Percentiles rank a stretch among this genome's conserved stretches.
These are phyloP conservation scores for Argynnis bischoffii DNA, from an alignment of 2,888 invertebrate species.

Conservation along the genomic window DNA sequence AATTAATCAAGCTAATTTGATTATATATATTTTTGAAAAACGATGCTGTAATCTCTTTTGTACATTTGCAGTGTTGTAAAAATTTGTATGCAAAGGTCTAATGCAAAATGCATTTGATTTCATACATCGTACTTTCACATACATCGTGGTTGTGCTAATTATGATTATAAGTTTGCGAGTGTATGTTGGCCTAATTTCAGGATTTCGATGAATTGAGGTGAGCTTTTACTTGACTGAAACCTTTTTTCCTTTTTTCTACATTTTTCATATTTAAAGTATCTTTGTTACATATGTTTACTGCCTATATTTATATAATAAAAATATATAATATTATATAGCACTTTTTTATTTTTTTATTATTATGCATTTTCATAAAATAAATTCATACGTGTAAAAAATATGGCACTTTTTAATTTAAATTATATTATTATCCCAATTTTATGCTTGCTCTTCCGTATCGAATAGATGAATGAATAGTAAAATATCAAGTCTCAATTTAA, in stretches of 20 bases:
- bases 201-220: slow-evolving; percentile 7
- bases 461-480: slow-evolving; percentile 20
- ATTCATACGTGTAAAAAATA: too few species aligned
- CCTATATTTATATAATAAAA: too few species aligned
- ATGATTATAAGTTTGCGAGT: slow-evolving; percentile 13
- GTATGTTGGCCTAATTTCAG: slow-evolving; percentile 15
- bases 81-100: slow-evolving; percentile 6
- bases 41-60: neutral
- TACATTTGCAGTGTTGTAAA: neutral
- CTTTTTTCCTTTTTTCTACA: neutral
- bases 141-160: slow-evolving; percentile 26
- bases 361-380: too few species aligned
- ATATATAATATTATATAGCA: too few species aligned
- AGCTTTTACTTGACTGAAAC: slow-evolving; percentile 5
- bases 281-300: too few species aligned
- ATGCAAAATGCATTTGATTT: slow-evolving; percentile 22
- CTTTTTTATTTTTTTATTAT: too few species aligned
- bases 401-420: neutral
- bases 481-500: slow-evolving; percentile 10
- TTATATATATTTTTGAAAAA: slow-evolving; percentile 5
- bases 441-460: slow-evolving; percentile 10
- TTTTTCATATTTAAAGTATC: too few species aligned
- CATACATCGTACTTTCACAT: slow-evolving; percentile 22
- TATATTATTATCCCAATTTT: neutral
- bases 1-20: slow-evolving; percentile 14